Evolutionary conservation across 2,113 vertebrate species (phyloP).

Genomic region (human): GRCh38 chr1:64805501-64806000

Average conservation of each 20-base stretch:
- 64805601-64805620: neutral
- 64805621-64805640: neutral
- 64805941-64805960: neutral
- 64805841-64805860: neutral
- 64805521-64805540: neutral
- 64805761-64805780: neutral
- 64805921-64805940: neutral
- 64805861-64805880: neutral
- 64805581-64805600: neutral
- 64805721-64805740: neutral
- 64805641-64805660: conserved; percentile 4
- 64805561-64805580: neutral
- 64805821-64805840: neutral
- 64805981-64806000: conserved; percentile 1
- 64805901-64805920: neutral
- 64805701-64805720: neutral
- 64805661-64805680: neutral
- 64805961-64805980: neutral
- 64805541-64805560: neutral
- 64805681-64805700: neutral
- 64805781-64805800: neutral
- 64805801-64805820: neutral
- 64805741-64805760: neutral
- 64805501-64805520: neutral
- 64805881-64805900: neutral